Evolutionary conservation across 2,797 vertebrate genomes (phyloP).

Genomic region (Parambassis ranga): DNA sequence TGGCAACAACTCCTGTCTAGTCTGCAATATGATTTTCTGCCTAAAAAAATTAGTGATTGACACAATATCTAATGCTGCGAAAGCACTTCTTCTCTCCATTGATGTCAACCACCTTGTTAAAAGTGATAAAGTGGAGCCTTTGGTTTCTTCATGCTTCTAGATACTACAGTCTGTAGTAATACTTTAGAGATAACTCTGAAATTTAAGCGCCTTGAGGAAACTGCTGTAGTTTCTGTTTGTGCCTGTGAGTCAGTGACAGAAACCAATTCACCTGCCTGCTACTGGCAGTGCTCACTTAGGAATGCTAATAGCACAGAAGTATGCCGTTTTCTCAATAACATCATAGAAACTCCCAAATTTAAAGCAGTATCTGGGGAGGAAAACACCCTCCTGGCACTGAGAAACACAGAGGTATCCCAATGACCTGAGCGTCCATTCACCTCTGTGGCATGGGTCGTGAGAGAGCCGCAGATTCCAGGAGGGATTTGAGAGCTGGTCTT

Average conservation of each 20-base stretch:
- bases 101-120: too few relatives aligned
- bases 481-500: conserved; percentile 31
- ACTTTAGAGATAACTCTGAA: too few relatives aligned
- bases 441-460: conserved; percentile 22
- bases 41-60: too few relatives aligned
- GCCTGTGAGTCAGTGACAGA: conserved; percentile 5
- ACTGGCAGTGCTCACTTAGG: not conserved
- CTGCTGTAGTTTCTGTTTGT: too few relatives aligned
- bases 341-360: not conserved
- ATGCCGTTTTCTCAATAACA: conserved; percentile 1
- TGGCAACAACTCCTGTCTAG: too few relatives aligned
- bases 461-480: conserved; percentile 33
- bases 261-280: not conserved
- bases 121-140: too few relatives aligned
- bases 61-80: too few relatives aligned
- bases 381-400: not conserved
- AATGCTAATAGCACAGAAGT: not conserved
- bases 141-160: too few relatives aligned
- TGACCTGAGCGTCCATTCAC: conserved; percentile 5
- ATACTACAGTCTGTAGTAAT: too few relatives aligned
- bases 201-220: too few relatives aligned
- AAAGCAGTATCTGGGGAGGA: not conserved
- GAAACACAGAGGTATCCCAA: conserved; percentile 6
- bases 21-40: too few relatives aligned
- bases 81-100: too few relatives aligned